Conservation (phyloP, 2,888 invertebrate species). For the Volucella zonaria region DNA sequence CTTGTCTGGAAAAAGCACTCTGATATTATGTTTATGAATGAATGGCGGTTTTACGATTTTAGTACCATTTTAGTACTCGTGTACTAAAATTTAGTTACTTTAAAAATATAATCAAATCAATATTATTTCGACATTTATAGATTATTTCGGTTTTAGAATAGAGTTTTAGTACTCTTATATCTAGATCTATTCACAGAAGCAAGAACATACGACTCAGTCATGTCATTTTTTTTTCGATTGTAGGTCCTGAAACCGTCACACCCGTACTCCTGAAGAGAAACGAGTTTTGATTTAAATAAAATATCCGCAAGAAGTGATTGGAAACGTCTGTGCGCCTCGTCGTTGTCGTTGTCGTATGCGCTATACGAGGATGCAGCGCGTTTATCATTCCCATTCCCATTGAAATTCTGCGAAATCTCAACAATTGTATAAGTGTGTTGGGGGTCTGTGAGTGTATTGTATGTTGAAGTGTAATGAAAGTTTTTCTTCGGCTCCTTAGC, state of each 20-base stretch:
- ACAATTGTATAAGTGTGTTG: not conserved
- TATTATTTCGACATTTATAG: too few species aligned
- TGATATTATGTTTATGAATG: too few species aligned
- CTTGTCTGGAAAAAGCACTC: too few species aligned
- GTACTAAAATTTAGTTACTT: too few species aligned
- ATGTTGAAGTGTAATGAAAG: slow-evolving; percentile 37
- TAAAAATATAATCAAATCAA: too few species aligned
- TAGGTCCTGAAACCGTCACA: not conserved
- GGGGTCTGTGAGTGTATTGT: not conserved
- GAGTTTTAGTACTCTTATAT: too few species aligned
- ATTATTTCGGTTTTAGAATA: too few species aligned
- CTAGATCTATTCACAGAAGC: too few species aligned
- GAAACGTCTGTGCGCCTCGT: slow-evolving; percentile 34
- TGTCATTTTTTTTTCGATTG: not conserved
- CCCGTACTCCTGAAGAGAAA: slow-evolving; percentile 18
- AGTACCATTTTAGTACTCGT: too few species aligned
- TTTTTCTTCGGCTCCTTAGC: slow-evolving; percentile 57
- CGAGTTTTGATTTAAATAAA: slow-evolving; percentile 65
- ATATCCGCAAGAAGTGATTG: slow-evolving; percentile 64
- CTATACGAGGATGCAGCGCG: slow-evolving; percentile 2
- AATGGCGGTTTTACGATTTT: too few species aligned
- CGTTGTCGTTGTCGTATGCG: not conserved
- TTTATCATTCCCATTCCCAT: slow-evolving; percentile 34
- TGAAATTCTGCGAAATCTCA: slow-evolving; percentile 10
- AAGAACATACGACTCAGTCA: too few species aligned